Evolutionary conservation across 2,888 invertebrate species (phyloP).

Genomic region (Chloromyia formosa): DNA sequence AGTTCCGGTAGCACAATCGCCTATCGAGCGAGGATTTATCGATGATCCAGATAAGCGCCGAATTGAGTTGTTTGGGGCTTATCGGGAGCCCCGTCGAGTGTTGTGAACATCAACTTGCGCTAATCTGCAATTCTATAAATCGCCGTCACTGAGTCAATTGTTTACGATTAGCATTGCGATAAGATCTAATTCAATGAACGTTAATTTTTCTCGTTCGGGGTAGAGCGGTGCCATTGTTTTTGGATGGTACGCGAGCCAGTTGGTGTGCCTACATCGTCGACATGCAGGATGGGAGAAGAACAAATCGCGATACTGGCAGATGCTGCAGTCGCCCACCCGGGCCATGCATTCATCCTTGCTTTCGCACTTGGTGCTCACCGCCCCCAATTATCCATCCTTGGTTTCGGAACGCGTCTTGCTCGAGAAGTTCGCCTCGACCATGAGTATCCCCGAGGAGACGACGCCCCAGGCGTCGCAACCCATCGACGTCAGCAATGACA

Average conservation of each 20-base stretch:
- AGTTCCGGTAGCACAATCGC: slow-evolving; percentile 47
- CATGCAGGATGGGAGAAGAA: slow-evolving; percentile 45
- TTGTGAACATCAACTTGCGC: neutral
- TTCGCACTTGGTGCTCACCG: slow-evolving; percentile 44
- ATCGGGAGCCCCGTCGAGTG: neutral
- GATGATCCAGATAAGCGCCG: slow-evolving; percentile 1
- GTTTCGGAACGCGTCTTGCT: slow-evolving; percentile 34
- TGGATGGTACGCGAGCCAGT: slow-evolving; percentile 72
- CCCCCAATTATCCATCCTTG: slow-evolving; percentile 46
- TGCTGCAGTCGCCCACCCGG: slow-evolving; percentile 49
- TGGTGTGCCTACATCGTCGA: slow-evolving; percentile 62
- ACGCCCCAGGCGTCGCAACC: neutral
- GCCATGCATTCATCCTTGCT: slow-evolving; percentile 49
- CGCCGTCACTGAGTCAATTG: neutral
- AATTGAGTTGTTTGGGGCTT: slow-evolving; percentile 8
- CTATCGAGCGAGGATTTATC: slow-evolving; percentile 21
- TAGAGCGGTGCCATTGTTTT: slow-evolving; percentile 71
- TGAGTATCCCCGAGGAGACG: neutral
- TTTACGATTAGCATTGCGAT: slow-evolving; percentile 13
- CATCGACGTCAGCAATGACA: slow-evolving; percentile 47
- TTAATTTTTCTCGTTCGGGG: slow-evolving; percentile 45
- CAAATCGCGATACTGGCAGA: slow-evolving; percentile 47
- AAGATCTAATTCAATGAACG: neutral
- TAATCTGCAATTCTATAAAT: slow-evolving; percentile 1
- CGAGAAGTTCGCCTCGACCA: slow-evolving; percentile 37